Conservation (phyloP, 2,797 vertebrate genomes). For the Ceryle rudis region DNA sequence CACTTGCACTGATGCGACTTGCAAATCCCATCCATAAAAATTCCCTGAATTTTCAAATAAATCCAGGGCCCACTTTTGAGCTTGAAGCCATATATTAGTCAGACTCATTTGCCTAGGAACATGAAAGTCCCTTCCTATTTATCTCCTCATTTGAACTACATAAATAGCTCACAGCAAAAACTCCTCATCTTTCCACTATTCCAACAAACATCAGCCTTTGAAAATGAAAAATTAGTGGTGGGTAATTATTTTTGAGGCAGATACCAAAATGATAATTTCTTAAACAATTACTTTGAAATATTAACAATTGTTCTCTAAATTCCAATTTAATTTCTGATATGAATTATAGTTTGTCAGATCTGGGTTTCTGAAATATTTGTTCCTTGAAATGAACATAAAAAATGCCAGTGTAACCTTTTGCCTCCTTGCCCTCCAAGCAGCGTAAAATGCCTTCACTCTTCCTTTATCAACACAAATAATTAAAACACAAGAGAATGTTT, state of each 20-base stretch:
- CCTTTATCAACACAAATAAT: conserved; percentile 64
- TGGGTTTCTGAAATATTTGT: conserved; percentile 45
- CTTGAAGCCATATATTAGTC: background rate
- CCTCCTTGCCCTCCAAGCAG: background rate
- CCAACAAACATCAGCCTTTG: conserved; percentile 46
- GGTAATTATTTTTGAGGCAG: conserved; percentile 66
- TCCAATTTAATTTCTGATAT: conserved; percentile 54
- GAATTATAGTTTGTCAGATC: conserved; percentile 63
- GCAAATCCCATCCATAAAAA: background rate
- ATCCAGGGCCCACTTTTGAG: conserved; percentile 18
- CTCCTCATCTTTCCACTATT: conserved; percentile 33
- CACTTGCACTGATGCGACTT: background rate
- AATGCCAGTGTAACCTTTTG: conserved; percentile 36
- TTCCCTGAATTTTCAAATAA: background rate
- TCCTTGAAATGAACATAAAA: conserved; percentile 44
- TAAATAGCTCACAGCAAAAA: conserved; percentile 57
- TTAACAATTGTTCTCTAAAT: conserved; percentile 67
- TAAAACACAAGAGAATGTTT: conserved; percentile 66
- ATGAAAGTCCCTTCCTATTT: conserved; percentile 62
- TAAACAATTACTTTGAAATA: conserved; percentile 72
- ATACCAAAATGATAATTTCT: conserved; percentile 67
- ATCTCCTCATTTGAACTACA: conserved; percentile 52
- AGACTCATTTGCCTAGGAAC: conserved; percentile 51
- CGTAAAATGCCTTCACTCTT: conserved; percentile 13
- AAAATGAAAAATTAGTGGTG: conserved; percentile 57